Evolutionary conservation across 2,113 vertebrate genomes (phyloP).

Genomic region (Amphiprion percula): DNA sequence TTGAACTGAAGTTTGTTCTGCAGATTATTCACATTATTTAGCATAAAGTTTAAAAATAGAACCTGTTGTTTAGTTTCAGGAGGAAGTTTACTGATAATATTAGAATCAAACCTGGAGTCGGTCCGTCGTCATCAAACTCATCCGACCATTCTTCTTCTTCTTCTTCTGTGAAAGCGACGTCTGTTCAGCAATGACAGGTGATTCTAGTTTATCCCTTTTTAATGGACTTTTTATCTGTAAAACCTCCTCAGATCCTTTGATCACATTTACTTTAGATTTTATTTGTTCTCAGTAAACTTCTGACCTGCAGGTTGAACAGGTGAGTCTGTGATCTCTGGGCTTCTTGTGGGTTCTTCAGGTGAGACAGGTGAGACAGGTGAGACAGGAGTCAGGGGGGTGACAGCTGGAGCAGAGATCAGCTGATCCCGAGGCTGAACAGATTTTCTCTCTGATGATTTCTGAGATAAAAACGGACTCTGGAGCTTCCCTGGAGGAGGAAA

Average conservation of each 20-base stretch:
- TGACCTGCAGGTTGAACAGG: conserved; percentile 42
- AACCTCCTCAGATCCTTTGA: too few relatives aligned
- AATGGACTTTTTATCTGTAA: too few relatives aligned
- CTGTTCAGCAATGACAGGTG: too few relatives aligned
- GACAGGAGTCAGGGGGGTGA: conserved; percentile 7
- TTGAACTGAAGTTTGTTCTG: conserved; percentile 8
- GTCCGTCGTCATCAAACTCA: conserved; percentile 72
- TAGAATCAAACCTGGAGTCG: conserved; percentile 31
- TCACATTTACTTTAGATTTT: too few relatives aligned
- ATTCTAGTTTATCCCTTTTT: too few relatives aligned
- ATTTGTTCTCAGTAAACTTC: neutral
- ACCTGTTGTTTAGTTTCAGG: too few relatives aligned
- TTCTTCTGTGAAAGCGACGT: conserved; percentile 15
- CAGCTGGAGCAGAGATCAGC: neutral
- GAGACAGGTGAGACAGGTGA: conserved; percentile 14
- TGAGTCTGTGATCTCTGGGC: neutral
- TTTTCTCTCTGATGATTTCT: conserved; percentile 72
- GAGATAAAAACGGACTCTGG: conserved; percentile 88
- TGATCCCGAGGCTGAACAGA: neutral
- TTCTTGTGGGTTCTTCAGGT: neutral
- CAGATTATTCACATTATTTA: neutral
- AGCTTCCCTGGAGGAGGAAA: conserved; percentile 85
- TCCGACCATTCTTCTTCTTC: conserved; percentile 76
- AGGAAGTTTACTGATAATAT: too few relatives aligned
- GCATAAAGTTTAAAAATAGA: too few relatives aligned